Base-by-base conservation (phyloP, 2,888 invertebrate genomes). In the Agrenia bidenticulata region DNA sequence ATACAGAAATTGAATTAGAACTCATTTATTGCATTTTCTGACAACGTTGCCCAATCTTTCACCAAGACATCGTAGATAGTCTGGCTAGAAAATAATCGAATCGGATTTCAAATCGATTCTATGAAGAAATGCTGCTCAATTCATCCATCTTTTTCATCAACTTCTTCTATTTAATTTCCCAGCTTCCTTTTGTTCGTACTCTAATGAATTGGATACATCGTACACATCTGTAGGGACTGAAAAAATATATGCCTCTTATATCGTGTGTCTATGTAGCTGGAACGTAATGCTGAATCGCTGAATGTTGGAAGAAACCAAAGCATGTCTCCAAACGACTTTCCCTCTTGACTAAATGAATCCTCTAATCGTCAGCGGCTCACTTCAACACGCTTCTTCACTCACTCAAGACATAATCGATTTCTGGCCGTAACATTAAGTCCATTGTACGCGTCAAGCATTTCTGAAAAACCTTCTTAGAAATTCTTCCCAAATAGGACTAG, bases 341-440 rank as follows among this genome's bases (percentile, higher is more conserved):
- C 57, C 41, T 39, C 41, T 19, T 39, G 21, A 57, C 41, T 57
- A 57, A 57, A 57, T 57, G 41, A 57, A 57, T 57, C 57, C 41
- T 57, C 23, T 55, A 55, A 55, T 55, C 55, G 55, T 55, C 55
- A 55, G 39, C 2, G 42, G 42, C 57, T 57, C 57, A 41, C 13
- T 57, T 57, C 21, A 32, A 57, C 41, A 41, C 37, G 57, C 37
- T 57, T 41, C 32, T 17, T 57, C 57, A 57, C 57, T 57, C 41
- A 57, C 19, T 39, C 32, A 17, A 41, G 57, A 57, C 41, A 57
- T 57, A 57, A 57, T 57, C 57, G 57, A 57, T 57, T 55, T 23
- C 41, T 41, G 26, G n/a, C 17, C 37, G 51, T 51, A 21, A 24
- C 21, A 24, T 21, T 51, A 21, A 15, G 19, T 32, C 55, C 26